A percentile compares a stretch with the other conserved stretches of the same genome.
These are phyloP conservation scores for Sebastes flavidus DNA, from an alignment of 2,797 vertebrate genomes.

Conservation along the genomic window DNA sequence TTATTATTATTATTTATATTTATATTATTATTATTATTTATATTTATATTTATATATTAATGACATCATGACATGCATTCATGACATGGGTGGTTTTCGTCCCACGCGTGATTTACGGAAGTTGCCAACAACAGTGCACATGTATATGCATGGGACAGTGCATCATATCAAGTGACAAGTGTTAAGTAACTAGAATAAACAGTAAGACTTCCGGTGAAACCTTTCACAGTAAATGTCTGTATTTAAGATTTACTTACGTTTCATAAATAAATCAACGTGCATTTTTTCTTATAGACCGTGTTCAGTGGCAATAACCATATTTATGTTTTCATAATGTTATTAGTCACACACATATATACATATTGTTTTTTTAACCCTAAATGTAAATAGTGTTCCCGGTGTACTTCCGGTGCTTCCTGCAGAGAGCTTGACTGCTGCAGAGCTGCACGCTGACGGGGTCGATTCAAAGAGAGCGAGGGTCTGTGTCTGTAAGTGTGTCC, in stretches of 20 bases:
- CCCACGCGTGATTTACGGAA: too few relatives aligned
- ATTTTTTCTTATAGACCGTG: too few relatives aligned
- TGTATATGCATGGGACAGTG: neutral
- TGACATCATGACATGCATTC: too few relatives aligned
- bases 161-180: neutral
- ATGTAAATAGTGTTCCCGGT: constrained; percentile 20
- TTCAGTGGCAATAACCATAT: fast-evolving
- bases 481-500: constrained; percentile 53
- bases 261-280: neutral
- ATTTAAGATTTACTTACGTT: neutral
- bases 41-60: too few relatives aligned
- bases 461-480: neutral
- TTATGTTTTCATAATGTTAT: neutral
- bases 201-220: constrained; percentile 2
- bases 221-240: constrained; percentile 18
- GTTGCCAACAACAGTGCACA: neutral
- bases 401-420: fast-evolving
- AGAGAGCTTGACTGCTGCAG: constrained; percentile 2
- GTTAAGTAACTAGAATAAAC: neutral
- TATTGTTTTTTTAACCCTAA: neutral
- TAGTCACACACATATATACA: too few relatives aligned
- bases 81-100: too few relatives aligned
- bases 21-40: too few relatives aligned
- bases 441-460: neutral
- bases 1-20: too few relatives aligned